phyloP scores from a whole-genome alignment of 2,888 invertebrate species.

The Strigamia crassipes region DNA sequence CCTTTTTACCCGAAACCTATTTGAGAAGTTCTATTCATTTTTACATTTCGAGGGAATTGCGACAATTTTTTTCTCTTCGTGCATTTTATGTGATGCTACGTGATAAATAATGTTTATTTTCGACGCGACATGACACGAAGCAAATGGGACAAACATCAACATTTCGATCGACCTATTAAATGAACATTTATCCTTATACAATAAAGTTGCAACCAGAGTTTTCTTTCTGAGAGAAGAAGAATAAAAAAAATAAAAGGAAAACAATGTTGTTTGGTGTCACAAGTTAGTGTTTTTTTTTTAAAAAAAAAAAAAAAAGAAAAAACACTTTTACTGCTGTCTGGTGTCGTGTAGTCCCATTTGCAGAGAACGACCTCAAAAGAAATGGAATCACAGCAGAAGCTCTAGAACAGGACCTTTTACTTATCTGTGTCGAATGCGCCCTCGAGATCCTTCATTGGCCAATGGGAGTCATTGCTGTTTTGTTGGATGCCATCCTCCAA shows the following conservation, averaged over 20 bases:
- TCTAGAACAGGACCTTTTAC: conserved; percentile 17
- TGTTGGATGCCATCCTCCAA: background rate
- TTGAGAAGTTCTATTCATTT: background rate
- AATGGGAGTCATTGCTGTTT: conserved; percentile 24
- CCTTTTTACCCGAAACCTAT: conserved; percentile 31
- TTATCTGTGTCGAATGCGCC: conserved; percentile 21
- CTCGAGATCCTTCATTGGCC: conserved; percentile 15
- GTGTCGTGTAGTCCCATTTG: conserved; percentile 34
- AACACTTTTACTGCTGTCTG: conserved; percentile 23
- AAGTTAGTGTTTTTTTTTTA: conserved; percentile 19
- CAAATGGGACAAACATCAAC: conserved; percentile 6
- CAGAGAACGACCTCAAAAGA: conserved; percentile 18
- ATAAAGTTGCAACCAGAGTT: background rate
- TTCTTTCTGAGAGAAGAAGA: background rate
- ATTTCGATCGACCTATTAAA: conserved; percentile 12
- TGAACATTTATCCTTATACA: conserved; percentile 8
- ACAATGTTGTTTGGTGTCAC: background rate
- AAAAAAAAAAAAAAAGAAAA: too few species aligned
- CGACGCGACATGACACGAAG: background rate
- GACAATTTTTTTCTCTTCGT: background rate
- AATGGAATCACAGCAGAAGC: conserved; percentile 31
- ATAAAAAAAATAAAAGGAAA: background rate
- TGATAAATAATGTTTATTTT: conserved; percentile 14
- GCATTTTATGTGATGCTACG: background rate
- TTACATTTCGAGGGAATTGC: conserved; percentile 14